A percentile compares a stretch with the other conserved stretches of the same genome.
phyloP scores from a whole-genome alignment of 2,888 invertebrate genomes.

The Eupithecia vulgata region DNA sequence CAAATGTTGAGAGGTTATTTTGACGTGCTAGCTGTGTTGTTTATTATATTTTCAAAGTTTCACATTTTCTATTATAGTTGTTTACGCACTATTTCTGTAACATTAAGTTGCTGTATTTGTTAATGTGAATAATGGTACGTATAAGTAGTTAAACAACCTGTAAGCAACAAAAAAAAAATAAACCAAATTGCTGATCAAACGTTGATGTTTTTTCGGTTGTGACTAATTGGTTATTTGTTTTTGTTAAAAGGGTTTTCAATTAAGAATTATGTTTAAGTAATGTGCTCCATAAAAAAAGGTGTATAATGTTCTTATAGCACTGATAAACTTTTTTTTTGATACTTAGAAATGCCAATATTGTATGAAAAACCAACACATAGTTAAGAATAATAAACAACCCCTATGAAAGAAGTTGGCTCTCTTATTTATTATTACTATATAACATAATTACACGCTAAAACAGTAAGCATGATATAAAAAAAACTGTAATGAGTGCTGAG shows the following conservation, averaged over 20 bases:
- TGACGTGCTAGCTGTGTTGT: too few species aligned
- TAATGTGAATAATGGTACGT: neutral
- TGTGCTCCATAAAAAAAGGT: neutral
- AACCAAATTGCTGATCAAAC: neutral
- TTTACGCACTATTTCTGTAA: neutral
- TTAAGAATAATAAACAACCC: neutral
- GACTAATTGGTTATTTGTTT: too few species aligned
- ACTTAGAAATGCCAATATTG: neutral
- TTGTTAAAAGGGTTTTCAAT: neutral
- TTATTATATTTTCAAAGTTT: too few species aligned
- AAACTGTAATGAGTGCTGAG: neutral
- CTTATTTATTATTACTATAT: neutral
- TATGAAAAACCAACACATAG: neutral
- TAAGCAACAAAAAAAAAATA: neutral
- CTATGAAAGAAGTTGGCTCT: neutral
- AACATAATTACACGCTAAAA: neutral
- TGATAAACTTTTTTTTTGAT: neutral
- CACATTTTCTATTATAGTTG: neutral
- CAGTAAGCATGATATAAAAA: neutral
- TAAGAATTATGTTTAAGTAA: neutral
- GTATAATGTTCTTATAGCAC: neutral
- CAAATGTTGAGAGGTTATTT: too few species aligned
- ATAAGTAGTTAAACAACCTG: neutral
- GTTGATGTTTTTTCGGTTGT: neutral
- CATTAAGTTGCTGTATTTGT: neutral